Base-by-base conservation (phyloP, 2,113 vertebrate species). In the Carollia perspicillata region DNA sequence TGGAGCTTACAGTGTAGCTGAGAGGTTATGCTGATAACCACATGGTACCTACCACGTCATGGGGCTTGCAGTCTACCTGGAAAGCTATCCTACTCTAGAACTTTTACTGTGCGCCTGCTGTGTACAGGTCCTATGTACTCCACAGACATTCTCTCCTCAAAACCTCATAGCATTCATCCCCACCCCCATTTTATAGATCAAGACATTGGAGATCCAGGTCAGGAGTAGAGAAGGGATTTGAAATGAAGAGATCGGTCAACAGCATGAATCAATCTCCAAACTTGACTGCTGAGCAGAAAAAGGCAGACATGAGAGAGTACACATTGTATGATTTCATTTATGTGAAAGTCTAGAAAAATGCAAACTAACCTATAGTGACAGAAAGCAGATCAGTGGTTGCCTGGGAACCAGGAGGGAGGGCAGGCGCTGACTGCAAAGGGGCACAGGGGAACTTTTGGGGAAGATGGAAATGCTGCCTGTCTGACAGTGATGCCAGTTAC, bases 271-370 rank as follows among this genome's bases (percentile, higher is more conserved):
- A 58, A 58, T 18, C 89, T 40, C 72, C 68, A 74, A 53, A 75
- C 18, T 22, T 44, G 51, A 63, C 22, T 8, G 47, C 35, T 79
- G 42, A 74, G 35, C 4, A 0, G 68, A 84, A 60, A 69, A 71
- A 93, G 75, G n/a, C 81, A 92, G 91, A 74, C 26, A n/a, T 6
- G 10, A 23, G 81, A n/a, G 13, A 90, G 81, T 83, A 77, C 23
- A 69, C 91, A 69, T 26, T 81, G 35, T 81, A 84, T 72, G 66
- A 95, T 87, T 93, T 91, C 77, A 53, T 81, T 79, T 96, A 84
- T 89, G 58, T 51, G 68, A 94, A 90, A 92, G 93, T 94, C 94
- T 93, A 90, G 94, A 87, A 95, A 90, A 93, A 96, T 49, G 53
- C 79, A 94, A 92, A 81, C 65, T 84, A 95, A 95, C 88, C 60